A percentile compares a stretch with the other conserved stretches of the same genome.
phyloP scores from a whole-genome alignment of 2,113 vertebrate species.

The Takifugu bimaculatus region DNA sequence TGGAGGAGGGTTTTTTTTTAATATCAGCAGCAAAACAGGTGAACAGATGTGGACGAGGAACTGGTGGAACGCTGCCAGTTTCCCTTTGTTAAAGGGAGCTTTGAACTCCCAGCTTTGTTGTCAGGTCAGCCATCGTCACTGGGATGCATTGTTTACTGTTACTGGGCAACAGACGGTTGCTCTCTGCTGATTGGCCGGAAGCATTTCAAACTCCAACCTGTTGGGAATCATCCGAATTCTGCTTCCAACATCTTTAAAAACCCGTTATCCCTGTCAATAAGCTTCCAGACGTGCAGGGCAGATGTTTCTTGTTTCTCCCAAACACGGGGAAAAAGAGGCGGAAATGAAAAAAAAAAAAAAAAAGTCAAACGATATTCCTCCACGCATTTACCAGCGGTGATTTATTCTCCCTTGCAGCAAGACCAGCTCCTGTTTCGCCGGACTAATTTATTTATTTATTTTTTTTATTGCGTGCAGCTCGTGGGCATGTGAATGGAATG shows the following conservation, averaged over 20 bases:
- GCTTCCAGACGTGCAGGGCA: neutral
- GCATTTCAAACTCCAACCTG: neutral
- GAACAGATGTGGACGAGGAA: too few relatives aligned
- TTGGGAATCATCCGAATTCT: neutral
- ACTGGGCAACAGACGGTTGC: neutral
- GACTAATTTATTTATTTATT: constrained; percentile 57
- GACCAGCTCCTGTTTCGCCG: constrained; percentile 55
- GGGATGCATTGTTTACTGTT: neutral
- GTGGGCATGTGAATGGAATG: constrained; percentile 66
- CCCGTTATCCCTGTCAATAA: neutral
- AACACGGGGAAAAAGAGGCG: neutral
- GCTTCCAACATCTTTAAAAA: too few relatives aligned
- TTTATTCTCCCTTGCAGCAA: constrained; percentile 25
- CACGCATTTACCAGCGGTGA: constrained; percentile 42
- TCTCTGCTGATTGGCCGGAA: neutral
- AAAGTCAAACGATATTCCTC: constrained; percentile 46
- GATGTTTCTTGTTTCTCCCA: neutral
- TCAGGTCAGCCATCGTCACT: neutral
- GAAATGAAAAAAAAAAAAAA: constrained; percentile 17
- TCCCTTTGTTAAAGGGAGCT: too few relatives aligned
- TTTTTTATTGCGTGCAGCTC: constrained; percentile 62
- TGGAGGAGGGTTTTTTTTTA: too few relatives aligned
- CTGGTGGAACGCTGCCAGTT: neutral
- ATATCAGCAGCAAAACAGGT: too few relatives aligned
- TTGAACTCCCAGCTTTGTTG: neutral